These are phyloP conservation scores for Iselma pallidipennis DNA, from an alignment of 2,888 invertebrate genomes.

Conservation along the genomic window DNA sequence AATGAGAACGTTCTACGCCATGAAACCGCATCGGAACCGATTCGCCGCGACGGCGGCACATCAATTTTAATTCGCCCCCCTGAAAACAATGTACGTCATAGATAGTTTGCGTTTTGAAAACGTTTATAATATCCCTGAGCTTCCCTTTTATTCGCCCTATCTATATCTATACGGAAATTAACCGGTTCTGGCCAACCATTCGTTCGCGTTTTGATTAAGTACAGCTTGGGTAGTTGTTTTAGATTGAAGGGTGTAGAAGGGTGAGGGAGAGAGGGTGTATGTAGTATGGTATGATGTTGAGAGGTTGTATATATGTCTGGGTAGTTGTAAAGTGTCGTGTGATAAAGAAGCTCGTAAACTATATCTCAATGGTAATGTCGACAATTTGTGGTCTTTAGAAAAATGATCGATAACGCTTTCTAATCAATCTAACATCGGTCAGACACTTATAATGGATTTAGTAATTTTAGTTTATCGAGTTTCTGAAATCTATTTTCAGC, in stretches of 20 bases:
- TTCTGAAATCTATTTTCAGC: not conserved
- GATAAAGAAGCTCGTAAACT: not conserved
- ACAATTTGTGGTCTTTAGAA: not conserved
- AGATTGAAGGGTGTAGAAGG: not conserved
- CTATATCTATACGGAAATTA: slow-evolving; percentile 34
- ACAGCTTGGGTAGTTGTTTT: slow-evolving; percentile 19
- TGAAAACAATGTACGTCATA: slow-evolving; percentile 33
- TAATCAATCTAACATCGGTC: slow-evolving; percentile 35
- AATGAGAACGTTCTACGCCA: not conserved
- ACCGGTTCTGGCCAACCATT: slow-evolving; percentile 27
- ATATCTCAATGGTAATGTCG: not conserved
- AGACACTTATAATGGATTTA: slow-evolving; percentile 38
- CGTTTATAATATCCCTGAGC: not conserved
- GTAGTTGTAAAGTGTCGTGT: too few species aligned
- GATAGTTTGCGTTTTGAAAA: slow-evolving; percentile 33
- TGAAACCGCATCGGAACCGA: not conserved
- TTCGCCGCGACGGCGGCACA: slow-evolving; percentile 12
- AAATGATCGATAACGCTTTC: slow-evolving; percentile 33
- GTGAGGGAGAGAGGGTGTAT: not conserved
- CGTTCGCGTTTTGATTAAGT: slow-evolving; percentile 34
- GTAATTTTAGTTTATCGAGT: not conserved
- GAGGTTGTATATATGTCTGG: not conserved
- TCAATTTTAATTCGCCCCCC: slow-evolving; percentile 35
- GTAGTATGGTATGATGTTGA: not conserved
- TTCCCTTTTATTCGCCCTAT: slow-evolving; percentile 15